Conservation (phyloP, 2,797 vertebrate species). For the Sparus aurata region DNA sequence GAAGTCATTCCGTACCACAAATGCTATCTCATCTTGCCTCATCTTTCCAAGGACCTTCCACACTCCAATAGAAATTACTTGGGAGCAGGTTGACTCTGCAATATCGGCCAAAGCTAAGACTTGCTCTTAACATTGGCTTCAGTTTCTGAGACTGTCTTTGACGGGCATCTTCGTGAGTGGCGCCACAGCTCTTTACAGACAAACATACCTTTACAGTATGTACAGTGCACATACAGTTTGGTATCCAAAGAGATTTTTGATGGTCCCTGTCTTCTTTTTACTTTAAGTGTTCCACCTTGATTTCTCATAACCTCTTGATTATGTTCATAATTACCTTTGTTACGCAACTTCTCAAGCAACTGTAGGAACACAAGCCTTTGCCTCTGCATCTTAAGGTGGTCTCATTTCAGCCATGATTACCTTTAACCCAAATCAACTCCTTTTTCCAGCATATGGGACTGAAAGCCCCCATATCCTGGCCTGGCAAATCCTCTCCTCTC, state of each 20-base stretch:
- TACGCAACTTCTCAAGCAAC: not conserved
- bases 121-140: not conserved
- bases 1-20: not conserved
- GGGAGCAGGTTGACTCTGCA: not conserved
- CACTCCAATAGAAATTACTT: not conserved
- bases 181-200: constrained; percentile 1
- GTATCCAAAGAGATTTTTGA: not conserved
- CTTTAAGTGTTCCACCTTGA: not conserved
- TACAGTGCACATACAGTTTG: not conserved
- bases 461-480: too few species aligned
- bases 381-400: too few species aligned
- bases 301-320: not conserved
- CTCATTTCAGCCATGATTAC: too few species aligned
- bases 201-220: constrained; percentile 1
- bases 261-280: not conserved
- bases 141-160: not conserved
- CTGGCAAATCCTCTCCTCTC: too few species aligned
- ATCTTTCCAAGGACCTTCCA: not conserved
- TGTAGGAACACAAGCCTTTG: too few species aligned
- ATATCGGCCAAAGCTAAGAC: constrained; percentile 1
- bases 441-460: too few species aligned
- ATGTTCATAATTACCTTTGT: constrained; percentile 15
- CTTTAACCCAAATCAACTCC: too few species aligned
- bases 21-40: constrained; percentile 5
- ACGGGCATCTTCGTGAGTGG: not conserved